phyloP scores from a whole-genome alignment of 2,797 vertebrate species.

The Pelobates cultripes region DNA sequence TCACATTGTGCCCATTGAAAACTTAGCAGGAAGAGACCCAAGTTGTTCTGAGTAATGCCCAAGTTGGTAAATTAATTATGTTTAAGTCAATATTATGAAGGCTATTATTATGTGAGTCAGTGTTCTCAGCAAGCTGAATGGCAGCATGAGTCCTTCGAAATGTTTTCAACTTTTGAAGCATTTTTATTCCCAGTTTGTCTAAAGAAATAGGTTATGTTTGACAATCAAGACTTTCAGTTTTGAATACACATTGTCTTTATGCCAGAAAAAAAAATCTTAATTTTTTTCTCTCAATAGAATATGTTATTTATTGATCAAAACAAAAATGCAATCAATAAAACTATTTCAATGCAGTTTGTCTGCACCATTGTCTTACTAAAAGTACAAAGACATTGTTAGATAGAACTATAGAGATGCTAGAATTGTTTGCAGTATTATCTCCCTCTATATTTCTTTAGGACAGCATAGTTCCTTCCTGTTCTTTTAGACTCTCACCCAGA shows the following conservation, averaged over 20 bases:
- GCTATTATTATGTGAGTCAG: conserved; percentile 37
- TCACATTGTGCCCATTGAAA: conserved; percentile 33
- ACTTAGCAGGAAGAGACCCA: conserved; percentile 6
- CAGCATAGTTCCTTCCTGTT: too few species aligned
- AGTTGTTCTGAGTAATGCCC: conserved; percentile 9
- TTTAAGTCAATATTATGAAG: conserved; percentile 49
- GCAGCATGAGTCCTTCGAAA: conserved; percentile 39
- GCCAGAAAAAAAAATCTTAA: background rate
- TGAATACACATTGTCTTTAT: background rate
- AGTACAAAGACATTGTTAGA: too few species aligned
- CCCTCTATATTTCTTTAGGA: too few species aligned
- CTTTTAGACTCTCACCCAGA: too few species aligned
- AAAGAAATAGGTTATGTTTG: conserved; percentile 8
- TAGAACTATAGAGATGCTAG: too few species aligned
- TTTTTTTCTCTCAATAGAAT: background rate
- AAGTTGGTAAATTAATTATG: conserved; percentile 37
- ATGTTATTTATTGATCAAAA: background rate
- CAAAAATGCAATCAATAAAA: too few species aligned
- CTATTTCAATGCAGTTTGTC: too few species aligned
- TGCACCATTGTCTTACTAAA: too few species aligned
- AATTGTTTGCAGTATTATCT: too few species aligned
- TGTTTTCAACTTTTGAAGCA: conserved; percentile 12
- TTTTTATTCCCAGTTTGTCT: conserved; percentile 16
- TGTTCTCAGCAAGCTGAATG: conserved; percentile 29
- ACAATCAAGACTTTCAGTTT: background rate